phyloP scores from a whole-genome alignment of 2,797 vertebrate genomes.

The Choloepus didactylus region DNA sequence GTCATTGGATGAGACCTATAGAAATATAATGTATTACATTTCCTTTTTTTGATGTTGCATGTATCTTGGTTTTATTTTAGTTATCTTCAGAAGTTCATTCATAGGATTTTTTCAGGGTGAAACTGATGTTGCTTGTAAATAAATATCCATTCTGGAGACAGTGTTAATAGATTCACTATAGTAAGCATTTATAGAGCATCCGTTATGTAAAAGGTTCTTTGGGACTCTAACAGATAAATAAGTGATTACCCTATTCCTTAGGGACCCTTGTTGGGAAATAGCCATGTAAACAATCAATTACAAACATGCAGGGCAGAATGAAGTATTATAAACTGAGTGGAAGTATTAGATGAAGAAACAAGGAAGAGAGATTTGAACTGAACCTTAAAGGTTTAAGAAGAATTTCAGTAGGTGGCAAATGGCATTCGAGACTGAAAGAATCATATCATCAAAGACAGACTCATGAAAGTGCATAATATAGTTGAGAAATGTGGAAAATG shows the following conservation, averaged over 20 bases:
- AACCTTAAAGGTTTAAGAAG: neutral
- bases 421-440: neutral
- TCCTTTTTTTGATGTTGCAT: neutral
- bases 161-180: neutral
- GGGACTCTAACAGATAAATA: neutral
- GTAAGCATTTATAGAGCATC: neutral
- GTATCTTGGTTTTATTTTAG: neutral
- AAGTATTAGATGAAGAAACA: neutral
- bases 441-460: neutral
- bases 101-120: neutral
- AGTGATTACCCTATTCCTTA: neutral
- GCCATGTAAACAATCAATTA: neutral
- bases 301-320: neutral
- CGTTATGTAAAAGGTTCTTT: neutral
- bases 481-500: neutral
- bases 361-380: conserved; percentile 10
- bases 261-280: neutral
- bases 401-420: neutral
- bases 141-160: neutral
- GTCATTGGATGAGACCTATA: neutral
- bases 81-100: conserved; percentile 39
- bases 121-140: conserved; percentile 20
- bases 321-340: neutral
- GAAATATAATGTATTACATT: neutral
- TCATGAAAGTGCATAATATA: neutral